Base-by-base conservation (phyloP, 2,888 invertebrate genomes). In the Lepas anatifera region DNA sequence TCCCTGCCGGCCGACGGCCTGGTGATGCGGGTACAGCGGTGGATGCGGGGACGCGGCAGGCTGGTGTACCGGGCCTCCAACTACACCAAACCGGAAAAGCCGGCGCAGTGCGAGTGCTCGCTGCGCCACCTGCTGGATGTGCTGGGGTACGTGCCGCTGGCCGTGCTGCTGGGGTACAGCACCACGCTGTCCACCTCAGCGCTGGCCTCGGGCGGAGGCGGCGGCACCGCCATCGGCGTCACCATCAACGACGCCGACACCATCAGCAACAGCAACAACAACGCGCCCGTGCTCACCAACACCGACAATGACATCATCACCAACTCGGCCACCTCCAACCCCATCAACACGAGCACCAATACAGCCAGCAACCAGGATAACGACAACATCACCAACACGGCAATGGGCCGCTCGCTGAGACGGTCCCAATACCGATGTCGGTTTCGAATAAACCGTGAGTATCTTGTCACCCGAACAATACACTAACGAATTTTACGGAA, bases 181-280 rank as follows among this genome's bases (percentile, higher is more conserved):
- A 64, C 64, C 25, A 64, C 64, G 3, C 8, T 64, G 25, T 64
- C 64, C 13, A 64, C 64, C 22, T 25, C 64, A 39, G 64, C 64
- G 64, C 64, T 64, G 39, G 39, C 22, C 13, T 11, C 64, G 13
- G 64, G 37, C 39, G n/a, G 37, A 37, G 64, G 35, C 35, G 63
- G 37, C 39, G 64, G 64, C 64, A 64, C 37, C 37, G 64, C 39
- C 64, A 64, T 64, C 39, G 64, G 29, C 37, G 64, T 64, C 25
- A 64, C 39, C 37, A 64, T 64, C 64, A 64, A 64, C 64, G 64
- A 64, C 64, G 64, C 64, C 64, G 64, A 64, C 64, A 39, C 39
- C 37, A 64, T 64, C 39, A 64, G n/a, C 64, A 64, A 64, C 64
- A 25, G 3, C 37, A 64, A 64, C 16, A 64, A 10, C 64, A 64